Percentiles rank a stretch among this genome's conserved stretches.
Conservation (phyloP, 2,113 vertebrate genomes). For the Solea solea region DNA sequence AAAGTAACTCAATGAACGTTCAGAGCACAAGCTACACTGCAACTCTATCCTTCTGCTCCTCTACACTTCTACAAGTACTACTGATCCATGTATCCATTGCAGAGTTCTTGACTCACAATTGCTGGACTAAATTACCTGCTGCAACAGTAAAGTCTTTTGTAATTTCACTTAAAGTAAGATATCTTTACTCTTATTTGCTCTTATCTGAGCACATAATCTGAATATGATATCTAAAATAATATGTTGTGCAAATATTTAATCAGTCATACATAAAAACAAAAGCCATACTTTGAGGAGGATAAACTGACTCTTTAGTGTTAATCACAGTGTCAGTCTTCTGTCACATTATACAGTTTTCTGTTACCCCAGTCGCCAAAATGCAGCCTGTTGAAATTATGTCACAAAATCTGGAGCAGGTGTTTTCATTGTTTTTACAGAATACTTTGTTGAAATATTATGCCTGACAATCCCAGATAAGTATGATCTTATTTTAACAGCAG, state of each 20-base stretch:
- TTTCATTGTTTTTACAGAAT: constrained; percentile 55
- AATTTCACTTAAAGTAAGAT: too few relatives aligned
- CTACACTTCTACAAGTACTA: too few relatives aligned
- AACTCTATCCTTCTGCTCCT: too few relatives aligned
- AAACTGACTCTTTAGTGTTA: not conserved
- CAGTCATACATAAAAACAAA: not conserved
- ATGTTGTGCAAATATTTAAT: too few relatives aligned
- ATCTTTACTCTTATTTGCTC: too few relatives aligned
- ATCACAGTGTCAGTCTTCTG: not conserved
- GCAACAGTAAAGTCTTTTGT: too few relatives aligned
- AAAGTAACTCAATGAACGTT: too few relatives aligned
- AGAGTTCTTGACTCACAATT: too few relatives aligned
- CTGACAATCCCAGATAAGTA: constrained; percentile 45
- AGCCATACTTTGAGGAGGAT: not conserved
- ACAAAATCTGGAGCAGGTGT: constrained; percentile 67
- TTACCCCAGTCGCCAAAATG: constrained; percentile 10
- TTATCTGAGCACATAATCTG: not conserved
- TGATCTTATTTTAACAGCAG: constrained; percentile 45
- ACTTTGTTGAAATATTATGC: constrained; percentile 22
- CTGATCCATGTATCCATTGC: too few relatives aligned
- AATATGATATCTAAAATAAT: not conserved
- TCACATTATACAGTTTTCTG: constrained; percentile 6
- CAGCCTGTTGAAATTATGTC: constrained; percentile 45
- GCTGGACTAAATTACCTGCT: too few relatives aligned
- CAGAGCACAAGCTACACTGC: too few relatives aligned